phyloP scores from a whole-genome alignment of 2,888 invertebrate species.

The Hedychridium roseum region DNA sequence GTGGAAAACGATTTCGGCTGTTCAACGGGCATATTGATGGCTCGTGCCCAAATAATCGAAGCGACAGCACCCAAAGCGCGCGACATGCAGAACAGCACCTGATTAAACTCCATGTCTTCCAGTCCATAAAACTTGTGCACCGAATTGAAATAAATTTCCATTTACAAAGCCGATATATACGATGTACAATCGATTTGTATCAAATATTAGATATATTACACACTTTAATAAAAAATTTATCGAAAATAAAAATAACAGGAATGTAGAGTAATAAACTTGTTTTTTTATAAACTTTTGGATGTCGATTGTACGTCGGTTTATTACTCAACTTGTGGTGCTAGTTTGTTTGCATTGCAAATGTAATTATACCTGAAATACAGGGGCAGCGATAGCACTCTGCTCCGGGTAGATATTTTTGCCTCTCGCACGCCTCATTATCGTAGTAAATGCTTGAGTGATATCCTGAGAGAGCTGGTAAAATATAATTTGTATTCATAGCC shows the following conservation, averaged over 20 bases:
- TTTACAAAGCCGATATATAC: no score
- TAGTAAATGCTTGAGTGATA: constrained; percentile 36
- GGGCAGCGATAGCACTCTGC: constrained; percentile 45
- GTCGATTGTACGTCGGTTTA: no score
- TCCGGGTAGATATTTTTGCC: constrained; percentile 41
- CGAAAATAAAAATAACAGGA: no score
- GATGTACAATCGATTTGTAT: no score
- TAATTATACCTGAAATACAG: constrained; percentile 45
- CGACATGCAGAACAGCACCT: constrained; percentile 50
- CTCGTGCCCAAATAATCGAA: constrained; percentile 53
- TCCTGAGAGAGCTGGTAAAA: constrained; percentile 41
- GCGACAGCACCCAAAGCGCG: constrained; percentile 51
- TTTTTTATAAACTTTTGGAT: no score
- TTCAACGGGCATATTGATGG: constrained; percentile 48
- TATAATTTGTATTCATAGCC: constrained; percentile 2
- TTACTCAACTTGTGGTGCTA: no score
- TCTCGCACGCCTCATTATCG: constrained; percentile 29
- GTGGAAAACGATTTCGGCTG: constrained; percentile 47
- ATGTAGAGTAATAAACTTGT: no score
- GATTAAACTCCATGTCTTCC: constrained; percentile 53
- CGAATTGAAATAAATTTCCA: no score
- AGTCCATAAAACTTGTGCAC: constrained; percentile 53
- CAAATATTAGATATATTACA: no score
- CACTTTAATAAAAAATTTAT: no score
- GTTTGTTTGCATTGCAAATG: neutral